These are phyloP conservation scores for Mobula hypostoma DNA, from an alignment of 2,113 vertebrate species.

Conservation along the genomic window DNA sequence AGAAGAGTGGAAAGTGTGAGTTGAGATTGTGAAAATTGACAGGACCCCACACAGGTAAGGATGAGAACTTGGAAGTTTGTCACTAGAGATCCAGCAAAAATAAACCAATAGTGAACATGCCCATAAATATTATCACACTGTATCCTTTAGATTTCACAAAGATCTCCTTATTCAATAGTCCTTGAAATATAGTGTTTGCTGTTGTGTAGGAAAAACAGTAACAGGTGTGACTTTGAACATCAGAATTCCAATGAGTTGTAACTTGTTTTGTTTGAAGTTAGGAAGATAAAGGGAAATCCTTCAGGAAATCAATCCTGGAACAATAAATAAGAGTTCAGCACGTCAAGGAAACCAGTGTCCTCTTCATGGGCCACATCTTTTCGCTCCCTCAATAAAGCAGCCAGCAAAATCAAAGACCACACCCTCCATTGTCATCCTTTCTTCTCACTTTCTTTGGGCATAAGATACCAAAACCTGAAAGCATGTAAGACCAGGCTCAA, in stretches of 20 bases:
- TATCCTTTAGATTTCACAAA: neutral
- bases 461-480: no score
- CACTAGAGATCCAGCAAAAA: neutral
- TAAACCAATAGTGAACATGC: no score
- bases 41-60: neutral
- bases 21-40: neutral
- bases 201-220: neutral
- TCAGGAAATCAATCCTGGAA: neutral
- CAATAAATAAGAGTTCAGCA: no score
- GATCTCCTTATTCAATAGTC: neutral
- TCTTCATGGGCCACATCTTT: no score
- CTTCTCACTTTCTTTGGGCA: no score
- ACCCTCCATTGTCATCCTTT: no score
- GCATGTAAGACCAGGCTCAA: no score
- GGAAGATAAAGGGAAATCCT: neutral
- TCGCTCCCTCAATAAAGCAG: no score
- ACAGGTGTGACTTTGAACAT: neutral
- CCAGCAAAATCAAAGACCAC: no score
- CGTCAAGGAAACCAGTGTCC: no score
- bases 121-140: neutral
- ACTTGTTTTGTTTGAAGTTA: neutral
- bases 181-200: neutral
- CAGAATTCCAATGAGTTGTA: neutral
- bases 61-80: neutral
- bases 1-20: neutral